These are phyloP conservation scores for Dascyllus trimaculatus DNA, from an alignment of 2,113 vertebrate genomes.

Conservation along the genomic window DNA sequence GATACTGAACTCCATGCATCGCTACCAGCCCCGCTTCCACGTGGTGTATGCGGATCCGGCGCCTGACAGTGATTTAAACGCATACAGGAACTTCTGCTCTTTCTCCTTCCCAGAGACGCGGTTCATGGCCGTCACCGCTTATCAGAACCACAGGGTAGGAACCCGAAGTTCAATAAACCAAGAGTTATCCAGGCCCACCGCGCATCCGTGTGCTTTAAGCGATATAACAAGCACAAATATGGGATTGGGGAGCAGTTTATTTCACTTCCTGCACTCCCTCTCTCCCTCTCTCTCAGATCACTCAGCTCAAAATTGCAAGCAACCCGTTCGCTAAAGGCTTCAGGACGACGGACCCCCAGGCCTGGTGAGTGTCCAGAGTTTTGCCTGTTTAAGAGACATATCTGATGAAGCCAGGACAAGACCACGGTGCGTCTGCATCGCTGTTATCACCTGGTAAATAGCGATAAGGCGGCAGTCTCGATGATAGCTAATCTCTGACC, in stretches of 20 bases:
- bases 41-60: constrained; percentile 91
- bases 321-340: constrained; percentile 96
- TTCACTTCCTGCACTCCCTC: not conserved
- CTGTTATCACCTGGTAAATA: constrained; percentile 50
- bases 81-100: constrained; percentile 94
- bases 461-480: constrained; percentile 33
- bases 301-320: constrained; percentile 94
- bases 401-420: constrained; percentile 5
- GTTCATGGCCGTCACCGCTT: constrained; percentile 95
- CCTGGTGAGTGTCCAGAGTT: constrained; percentile 85
- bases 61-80: constrained; percentile 87
- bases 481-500: constrained; percentile 59
- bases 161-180: not conserved
- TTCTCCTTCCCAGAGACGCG: constrained; percentile 93
- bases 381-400: constrained; percentile 18
- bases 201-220: not conserved
- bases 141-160: constrained; percentile 95
- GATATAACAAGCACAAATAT: not conserved
- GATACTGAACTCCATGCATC: constrained; percentile 98
- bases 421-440: constrained; percentile 27
- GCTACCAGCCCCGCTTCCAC: constrained; percentile 96
- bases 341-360: constrained; percentile 85
- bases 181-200: not conserved
- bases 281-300: constrained; percentile 85
- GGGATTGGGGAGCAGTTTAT: not conserved